Percentiles rank a stretch among this genome's conserved stretches.
These are phyloP conservation scores for Perizoma affinitatum DNA, from an alignment of 2,888 invertebrate genomes.

Conservation along the genomic window DNA sequence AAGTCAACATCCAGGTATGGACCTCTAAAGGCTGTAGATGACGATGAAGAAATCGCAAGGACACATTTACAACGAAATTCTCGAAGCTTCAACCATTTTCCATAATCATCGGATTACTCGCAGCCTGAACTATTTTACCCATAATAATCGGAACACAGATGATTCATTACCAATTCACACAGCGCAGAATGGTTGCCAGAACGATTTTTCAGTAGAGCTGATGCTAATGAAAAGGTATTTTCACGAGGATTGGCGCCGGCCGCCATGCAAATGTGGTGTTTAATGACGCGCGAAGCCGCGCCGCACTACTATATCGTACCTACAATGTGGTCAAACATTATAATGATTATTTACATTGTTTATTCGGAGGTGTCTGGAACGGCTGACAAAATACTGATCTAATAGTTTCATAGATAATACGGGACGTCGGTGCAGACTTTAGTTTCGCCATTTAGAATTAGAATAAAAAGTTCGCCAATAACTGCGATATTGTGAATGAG, in stretches of 20 bases:
- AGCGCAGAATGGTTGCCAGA: slow-evolving; percentile 60
- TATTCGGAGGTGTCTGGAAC: slow-evolving; percentile 29
- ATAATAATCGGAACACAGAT: slow-evolving; percentile 30
- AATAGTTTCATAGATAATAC: too few relatives aligned
- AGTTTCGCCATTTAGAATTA: too few relatives aligned
- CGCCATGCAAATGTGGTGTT: slow-evolving; percentile 74
- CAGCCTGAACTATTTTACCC: slow-evolving; percentile 8
- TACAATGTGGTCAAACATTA: slow-evolving; percentile 46
- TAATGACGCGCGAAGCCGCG: slow-evolving; percentile 77
- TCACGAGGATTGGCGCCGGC: slow-evolving; percentile 81
- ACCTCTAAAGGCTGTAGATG: too few relatives aligned
- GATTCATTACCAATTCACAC: slow-evolving; percentile 43
- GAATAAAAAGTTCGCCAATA: too few relatives aligned
- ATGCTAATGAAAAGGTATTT: slow-evolving; percentile 82
- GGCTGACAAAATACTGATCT: background rate
- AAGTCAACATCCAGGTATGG: too few relatives aligned
- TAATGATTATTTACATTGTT: slow-evolving; percentile 39
- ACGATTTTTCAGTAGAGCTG: slow-evolving; percentile 78
- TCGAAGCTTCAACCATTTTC: too few relatives aligned
- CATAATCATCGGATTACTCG: too few relatives aligned
- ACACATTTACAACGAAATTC: too few relatives aligned
- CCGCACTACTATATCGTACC: slow-evolving; percentile 55
- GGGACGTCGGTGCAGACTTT: too few relatives aligned
- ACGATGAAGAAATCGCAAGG: too few relatives aligned
- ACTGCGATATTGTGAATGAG: too few relatives aligned